Conservation (phyloP, 2,888 invertebrate species). For the Pachycephus smyrnensis region DNA sequence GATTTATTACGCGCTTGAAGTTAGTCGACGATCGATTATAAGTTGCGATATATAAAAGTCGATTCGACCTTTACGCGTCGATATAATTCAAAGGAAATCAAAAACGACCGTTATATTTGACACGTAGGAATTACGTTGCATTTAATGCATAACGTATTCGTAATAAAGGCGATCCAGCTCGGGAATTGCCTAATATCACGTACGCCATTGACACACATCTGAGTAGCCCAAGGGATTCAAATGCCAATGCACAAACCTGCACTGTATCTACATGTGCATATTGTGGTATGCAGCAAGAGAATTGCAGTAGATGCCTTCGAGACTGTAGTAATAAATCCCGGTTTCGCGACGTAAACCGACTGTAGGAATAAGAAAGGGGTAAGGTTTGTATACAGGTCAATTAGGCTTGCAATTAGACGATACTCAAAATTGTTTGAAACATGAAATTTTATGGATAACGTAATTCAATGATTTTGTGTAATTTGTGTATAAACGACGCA, state of each 20-base stretch:
- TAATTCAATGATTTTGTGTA: not conserved
- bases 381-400: not conserved
- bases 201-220: not conserved
- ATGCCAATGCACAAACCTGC: not conserved
- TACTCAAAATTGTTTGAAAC: not conserved
- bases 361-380: not conserved
- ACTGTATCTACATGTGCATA: not conserved
- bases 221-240: not conserved
- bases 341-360: not conserved
- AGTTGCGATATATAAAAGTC: not conserved
- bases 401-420: not conserved
- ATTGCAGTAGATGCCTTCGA: not conserved
- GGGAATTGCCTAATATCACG: not conserved
- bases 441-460: not conserved
- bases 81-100: not conserved
- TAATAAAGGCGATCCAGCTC: not conserved
- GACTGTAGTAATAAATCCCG: not conserved
- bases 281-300: not conserved
- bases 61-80: not conserved
- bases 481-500: not conserved
- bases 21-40: not conserved
- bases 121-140: not conserved
- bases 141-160: not conserved
- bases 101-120: not conserved
- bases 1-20: not conserved